Evolutionary conservation across 1,140 invertebrate species (phyloP).

Genomic region (Anagrus nilaparvatae): DNA sequence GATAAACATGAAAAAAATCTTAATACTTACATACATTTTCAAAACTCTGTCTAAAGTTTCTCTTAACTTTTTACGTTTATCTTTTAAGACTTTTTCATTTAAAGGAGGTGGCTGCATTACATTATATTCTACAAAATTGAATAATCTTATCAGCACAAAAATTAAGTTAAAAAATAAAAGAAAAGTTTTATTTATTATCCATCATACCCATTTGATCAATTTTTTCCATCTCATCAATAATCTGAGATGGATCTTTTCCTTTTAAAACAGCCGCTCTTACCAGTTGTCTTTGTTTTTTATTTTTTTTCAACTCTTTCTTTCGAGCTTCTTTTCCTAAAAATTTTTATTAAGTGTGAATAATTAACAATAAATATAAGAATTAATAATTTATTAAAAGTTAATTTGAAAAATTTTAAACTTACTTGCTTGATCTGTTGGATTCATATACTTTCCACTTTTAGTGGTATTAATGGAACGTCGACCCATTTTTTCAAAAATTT

Average conservation of each 20-base stretch:
- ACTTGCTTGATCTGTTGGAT: slow-evolving; percentile 96
- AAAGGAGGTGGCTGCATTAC: slow-evolving; percentile 84
- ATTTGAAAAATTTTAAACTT: slow-evolving; percentile 47
- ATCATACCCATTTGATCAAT: slow-evolving; percentile 92
- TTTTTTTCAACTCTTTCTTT: slow-evolving; percentile 96
- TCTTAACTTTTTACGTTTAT: slow-evolving; percentile 90
- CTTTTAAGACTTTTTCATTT: slow-evolving; percentile 93
- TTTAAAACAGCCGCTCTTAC: slow-evolving; percentile 94
- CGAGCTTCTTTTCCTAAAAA: slow-evolving; percentile 87
- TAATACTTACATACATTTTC: slow-evolving; percentile 88
- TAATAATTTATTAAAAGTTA: slow-evolving; percentile 8
- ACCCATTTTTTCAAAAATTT: slow-evolving; percentile 64
- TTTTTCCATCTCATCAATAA: slow-evolving; percentile 92
- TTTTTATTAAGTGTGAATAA: background rate
- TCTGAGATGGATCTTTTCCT: slow-evolving; percentile 91
- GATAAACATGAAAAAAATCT: background rate
- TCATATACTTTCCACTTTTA: slow-evolving; percentile 99
- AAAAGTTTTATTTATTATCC: slow-evolving; percentile 11
- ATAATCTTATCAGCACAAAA: slow-evolving; percentile 11
- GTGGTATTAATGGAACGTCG: slow-evolving; percentile 95
- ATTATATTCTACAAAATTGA: slow-evolving; percentile 74
- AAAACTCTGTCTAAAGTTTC: slow-evolving; percentile 91
- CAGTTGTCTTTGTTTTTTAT: slow-evolving; percentile 92
- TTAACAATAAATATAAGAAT: slow-evolving; percentile 1
- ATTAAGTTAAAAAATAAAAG: background rate